Conservation (phyloP, 2,113 vertebrate genomes). For the Suricata suricatta region DNA sequence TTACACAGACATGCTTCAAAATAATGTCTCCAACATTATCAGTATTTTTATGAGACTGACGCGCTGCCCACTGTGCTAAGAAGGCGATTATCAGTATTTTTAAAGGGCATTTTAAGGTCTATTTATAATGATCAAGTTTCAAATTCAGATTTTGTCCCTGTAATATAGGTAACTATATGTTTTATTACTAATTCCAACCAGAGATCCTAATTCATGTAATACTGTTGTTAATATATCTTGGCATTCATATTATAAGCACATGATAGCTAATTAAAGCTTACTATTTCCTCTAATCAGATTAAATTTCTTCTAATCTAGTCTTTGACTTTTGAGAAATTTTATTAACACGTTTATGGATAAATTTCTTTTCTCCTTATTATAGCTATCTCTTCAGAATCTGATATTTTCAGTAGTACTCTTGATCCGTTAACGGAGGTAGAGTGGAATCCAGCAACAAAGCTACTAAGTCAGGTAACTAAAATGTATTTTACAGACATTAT, state of each 20-base stretch:
- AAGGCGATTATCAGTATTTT: constrained; percentile 9
- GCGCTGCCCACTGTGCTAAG: no score
- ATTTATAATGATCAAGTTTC: background rate
- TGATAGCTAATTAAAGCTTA: background rate
- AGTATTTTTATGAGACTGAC: background rate
- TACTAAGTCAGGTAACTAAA: constrained; percentile 80
- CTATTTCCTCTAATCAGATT: background rate
- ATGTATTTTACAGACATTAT: background rate
- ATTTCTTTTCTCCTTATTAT: constrained; percentile 34
- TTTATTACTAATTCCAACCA: background rate
- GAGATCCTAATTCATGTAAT: background rate
- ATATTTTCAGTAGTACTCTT: constrained; percentile 65
- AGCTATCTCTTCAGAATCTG: constrained; percentile 81
- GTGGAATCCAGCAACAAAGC: constrained; percentile 80
- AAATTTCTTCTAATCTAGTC: no score
- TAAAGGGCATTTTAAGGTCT: background rate
- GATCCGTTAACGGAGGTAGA: constrained; percentile 76
- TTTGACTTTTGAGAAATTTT: background rate
- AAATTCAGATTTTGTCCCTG: background rate
- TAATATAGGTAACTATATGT: background rate
- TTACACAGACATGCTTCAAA: constrained; percentile 4
- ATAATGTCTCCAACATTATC: background rate
- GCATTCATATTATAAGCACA: background rate
- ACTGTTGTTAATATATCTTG: background rate
- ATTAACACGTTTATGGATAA: background rate